Percentiles rank a stretch among this genome's conserved stretches.
phyloP scores from a whole-genome alignment of 2,797 vertebrate genomes.

The Eupleurogrammus muticus region DNA sequence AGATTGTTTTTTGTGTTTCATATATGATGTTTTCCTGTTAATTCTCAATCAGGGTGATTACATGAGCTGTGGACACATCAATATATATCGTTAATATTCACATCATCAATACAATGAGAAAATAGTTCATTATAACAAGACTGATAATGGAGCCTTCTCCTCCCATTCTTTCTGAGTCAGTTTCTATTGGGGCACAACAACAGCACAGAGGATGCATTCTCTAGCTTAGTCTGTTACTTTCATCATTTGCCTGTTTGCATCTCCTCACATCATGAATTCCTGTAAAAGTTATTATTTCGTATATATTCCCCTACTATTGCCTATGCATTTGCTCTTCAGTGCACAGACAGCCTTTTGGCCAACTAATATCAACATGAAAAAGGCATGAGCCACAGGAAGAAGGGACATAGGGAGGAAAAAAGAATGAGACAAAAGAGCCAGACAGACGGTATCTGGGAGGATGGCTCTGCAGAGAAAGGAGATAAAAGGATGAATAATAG shows the following conservation, averaged over 20 bases:
- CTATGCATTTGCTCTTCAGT: conserved; percentile 11
- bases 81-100: no score
- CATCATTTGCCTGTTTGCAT: background rate
- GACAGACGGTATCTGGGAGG: conserved; percentile 2
- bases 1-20: background rate
- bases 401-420: conserved; percentile 14
- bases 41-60: background rate
- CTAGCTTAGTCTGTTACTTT: background rate
- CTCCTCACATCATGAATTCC: conserved; percentile 5
- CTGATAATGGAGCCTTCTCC: conserved; percentile 2
- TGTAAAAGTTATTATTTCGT: background rate
- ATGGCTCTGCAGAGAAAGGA: conserved; percentile 21
- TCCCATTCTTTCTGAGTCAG: conserved; percentile 15
- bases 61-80: background rate
- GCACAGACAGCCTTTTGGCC: conserved; percentile 32
- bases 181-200: background rate
- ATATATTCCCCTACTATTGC: background rate
- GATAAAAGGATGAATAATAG: conserved; percentile 18
- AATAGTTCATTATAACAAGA: no score
- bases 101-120: no score
- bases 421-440: conserved; percentile 1
- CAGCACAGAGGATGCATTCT: conserved; percentile 16
- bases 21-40: background rate
- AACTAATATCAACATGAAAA: conserved; percentile 58
- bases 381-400: conserved; percentile 49